Evolutionary conservation across 2,888 invertebrate genomes (phyloP).

Genomic region (Ophraella communa): DNA sequence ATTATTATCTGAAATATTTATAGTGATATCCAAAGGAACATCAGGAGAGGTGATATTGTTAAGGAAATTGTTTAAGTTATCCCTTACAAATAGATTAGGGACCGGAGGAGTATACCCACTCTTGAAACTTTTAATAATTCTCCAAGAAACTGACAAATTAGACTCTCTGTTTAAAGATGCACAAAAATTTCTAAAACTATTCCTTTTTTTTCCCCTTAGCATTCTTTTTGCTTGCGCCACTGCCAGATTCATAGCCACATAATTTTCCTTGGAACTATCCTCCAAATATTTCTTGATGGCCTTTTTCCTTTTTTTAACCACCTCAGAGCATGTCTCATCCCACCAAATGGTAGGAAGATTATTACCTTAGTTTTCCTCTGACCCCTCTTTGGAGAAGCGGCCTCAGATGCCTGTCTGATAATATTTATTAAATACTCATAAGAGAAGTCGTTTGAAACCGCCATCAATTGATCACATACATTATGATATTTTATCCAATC

Average conservation of each 20-base stretch:
- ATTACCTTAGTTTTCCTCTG: too few species aligned
- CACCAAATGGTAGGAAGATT: too few species aligned
- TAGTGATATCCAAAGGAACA: neutral
- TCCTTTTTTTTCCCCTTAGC: neutral
- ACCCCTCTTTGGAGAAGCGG: too few species aligned
- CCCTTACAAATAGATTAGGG: neutral
- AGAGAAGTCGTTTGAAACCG: too few species aligned
- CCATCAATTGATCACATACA: too few species aligned
- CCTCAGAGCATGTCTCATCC: neutral
- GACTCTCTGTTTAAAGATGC: neutral
- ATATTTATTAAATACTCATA: too few species aligned
- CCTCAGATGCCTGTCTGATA: too few species aligned
- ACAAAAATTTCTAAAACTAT: neutral
- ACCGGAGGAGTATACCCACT: neutral
- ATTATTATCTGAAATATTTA: neutral
- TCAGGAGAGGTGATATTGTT: neutral
- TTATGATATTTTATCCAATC: too few species aligned
- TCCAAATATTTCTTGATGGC: neutral
- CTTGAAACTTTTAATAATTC: neutral
- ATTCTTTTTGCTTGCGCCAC: neutral
- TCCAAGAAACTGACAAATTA: neutral
- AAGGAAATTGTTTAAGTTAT: neutral
- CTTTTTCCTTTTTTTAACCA: neutral
- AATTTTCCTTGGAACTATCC: neutral
- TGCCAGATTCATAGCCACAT: neutral